Percentiles rank a stretch among this genome's conserved stretches.
Evolutionary conservation across 2,888 invertebrate genomes (phyloP).

Genomic region (Idaea aversata): DNA sequence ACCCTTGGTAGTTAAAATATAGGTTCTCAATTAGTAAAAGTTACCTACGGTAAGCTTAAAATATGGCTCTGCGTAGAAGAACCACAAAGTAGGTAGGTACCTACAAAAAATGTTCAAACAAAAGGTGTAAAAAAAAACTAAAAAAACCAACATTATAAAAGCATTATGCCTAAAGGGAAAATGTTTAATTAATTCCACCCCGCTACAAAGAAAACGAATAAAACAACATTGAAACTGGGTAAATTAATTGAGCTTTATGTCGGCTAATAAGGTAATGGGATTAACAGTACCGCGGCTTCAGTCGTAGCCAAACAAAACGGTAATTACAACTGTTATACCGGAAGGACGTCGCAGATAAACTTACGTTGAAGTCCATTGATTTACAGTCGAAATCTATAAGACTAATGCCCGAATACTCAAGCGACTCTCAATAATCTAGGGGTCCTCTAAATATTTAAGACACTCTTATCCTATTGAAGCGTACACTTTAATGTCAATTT

Average conservation of each 20-base stretch:
- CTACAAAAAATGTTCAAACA: neutral
- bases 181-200: constrained; percentile 10
- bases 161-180: neutral
- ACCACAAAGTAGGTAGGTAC: neutral
- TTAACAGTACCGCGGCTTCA: constrained; percentile 41
- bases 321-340: constrained; percentile 3
- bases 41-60: no score
- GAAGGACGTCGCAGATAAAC: neutral
- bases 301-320: constrained; percentile 8
- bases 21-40: no score
- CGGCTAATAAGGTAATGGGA: constrained; percentile 48
- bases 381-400: no score
- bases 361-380: neutral
- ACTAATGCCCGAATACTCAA: no score
- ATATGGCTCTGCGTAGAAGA: no score
- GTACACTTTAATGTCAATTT: no score
- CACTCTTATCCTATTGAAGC: no score
- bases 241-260: constrained; percentile 32
- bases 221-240: constrained; percentile 10
- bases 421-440: no score
- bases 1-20: no score
- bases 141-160: neutral
- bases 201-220: constrained; percentile 7
- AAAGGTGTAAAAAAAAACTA: neutral
- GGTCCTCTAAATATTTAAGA: no score